These are phyloP conservation scores for Temnopleurus reevesii DNA, from an alignment of 53 echinoderm and acorn worm species.

Conservation along the genomic window DNA sequence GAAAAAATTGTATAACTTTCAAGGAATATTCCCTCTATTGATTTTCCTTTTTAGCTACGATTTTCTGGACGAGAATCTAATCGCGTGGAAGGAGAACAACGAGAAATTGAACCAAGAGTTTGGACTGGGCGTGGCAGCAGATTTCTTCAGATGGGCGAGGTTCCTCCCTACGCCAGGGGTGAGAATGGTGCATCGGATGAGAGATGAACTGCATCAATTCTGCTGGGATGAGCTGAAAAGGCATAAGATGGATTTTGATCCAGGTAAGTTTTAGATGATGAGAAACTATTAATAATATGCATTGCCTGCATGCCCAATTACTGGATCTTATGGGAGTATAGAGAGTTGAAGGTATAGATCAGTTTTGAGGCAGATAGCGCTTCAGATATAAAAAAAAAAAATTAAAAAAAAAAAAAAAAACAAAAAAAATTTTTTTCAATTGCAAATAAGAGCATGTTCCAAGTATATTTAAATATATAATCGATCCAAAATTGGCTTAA, in stretches of 20 bases:
- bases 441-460: too few relatives aligned
- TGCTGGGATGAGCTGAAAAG: constrained; percentile 38
- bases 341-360: too few relatives aligned
- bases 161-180: constrained; percentile 25
- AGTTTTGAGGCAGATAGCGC: too few relatives aligned
- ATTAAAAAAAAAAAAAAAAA: too few relatives aligned
- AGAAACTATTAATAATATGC: too few relatives aligned
- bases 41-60: constrained; percentile 8
- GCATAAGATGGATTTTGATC: constrained; percentile 39
- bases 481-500: too few relatives aligned
- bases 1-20: too few relatives aligned
- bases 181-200: constrained; percentile 46
- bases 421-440: too few relatives aligned
- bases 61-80: constrained; percentile 25
- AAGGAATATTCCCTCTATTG: not conserved
- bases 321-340: too few relatives aligned
- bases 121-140: constrained; percentile 39
- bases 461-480: too few relatives aligned
- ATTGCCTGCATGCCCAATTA: too few relatives aligned
- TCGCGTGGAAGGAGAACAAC: constrained; percentile 38
- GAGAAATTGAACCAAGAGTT: constrained; percentile 45
- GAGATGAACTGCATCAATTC: constrained; percentile 13
- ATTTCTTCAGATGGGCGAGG: constrained; percentile 36
- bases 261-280: constrained; percentile 25
- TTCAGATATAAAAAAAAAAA: too few relatives aligned